Base-by-base conservation (phyloP, 2,797 vertebrate species). In the Xenops minutus region DNA sequence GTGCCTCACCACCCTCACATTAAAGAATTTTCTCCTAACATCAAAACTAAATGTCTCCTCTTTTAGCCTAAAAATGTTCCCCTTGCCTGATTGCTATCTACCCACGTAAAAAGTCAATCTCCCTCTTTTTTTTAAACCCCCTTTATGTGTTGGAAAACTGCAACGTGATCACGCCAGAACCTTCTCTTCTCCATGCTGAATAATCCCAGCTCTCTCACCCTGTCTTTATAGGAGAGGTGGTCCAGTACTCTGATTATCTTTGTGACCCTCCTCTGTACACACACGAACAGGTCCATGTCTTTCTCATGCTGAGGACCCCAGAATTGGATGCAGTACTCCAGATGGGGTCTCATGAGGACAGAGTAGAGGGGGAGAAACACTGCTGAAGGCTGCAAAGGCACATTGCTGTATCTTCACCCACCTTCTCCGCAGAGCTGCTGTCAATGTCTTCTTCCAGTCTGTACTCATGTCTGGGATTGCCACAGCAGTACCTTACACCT, bases 41-140 rank as follows among this genome's bases (percentile, higher is more conserved):
- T 13, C 19, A 32, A 59, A 78, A 85, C 0, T 2, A 67, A 48
- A 66, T 66, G 15, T 27, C n/a, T 44, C 5, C 36, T 76, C 14
- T 84, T 58, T 59, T 23, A 59, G 39, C 19, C 66, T 55, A 52
- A 72, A 44, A 58, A 5, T 52, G 27, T 46, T 66, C 14, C 22
- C 19, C 15, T 34, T 48, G 9, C 39, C 59, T 41, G 23, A 59
- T 48, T 27, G 16, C 13, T 48, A 10, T 36, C 26, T 59, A 11
- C 22, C 26, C 26, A 59, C 0, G 0, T 30, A 21, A 36, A 71
- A 84, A 26, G 9, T 9, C 26, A 59, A 26, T 8, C 3, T 29
- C 34, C 19, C 23, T 48, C 36, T 61, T 36, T 72, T 46, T 48
- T 41, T 29, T 41, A 29, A 66, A 19, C 22, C 19, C 6, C 6